Base-by-base conservation (phyloP, 35 echinoderm and acorn worm genomes). In the Diadema setosum region DNA sequence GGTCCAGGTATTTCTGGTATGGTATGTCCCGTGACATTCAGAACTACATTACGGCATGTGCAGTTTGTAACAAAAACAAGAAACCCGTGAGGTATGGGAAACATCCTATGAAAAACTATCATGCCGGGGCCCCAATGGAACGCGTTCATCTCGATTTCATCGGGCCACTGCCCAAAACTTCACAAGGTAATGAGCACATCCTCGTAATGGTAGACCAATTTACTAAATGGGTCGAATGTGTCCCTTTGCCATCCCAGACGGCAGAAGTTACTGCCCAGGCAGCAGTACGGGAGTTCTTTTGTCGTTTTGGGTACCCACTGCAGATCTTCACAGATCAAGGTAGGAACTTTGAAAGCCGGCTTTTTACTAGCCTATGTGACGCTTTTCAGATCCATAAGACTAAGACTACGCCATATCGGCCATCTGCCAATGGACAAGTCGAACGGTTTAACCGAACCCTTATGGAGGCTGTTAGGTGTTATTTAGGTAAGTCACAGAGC, bases 201-300 rank as follows among this genome's bases (percentile, higher is more conserved):
- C 64, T 85, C 3, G 48, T 91, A 11, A 91, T 91, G 89, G 89
- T 91, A 27, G 89, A 85, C 46, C 82, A 91, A 45, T 85, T 85
- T 37, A 84, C 80, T 1, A 88, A 93, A 39, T 87, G 91, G 84
- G 85, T 93, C 0, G 84, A 93, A 33, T 20, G 26, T 30, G 78
- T 87, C 8, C 91, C 91, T 18, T 30, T 93, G 12, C 70, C 91
- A 5, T 87, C 74, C 18, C 91, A 93, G 43, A 65, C 32, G 0
- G 90, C 90, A 0, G 84, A 82, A 24, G 59, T 29, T 5, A 90
- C 88, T 31, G 88, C 88, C 14, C 57, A 61, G 11, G 88, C 88
- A 15, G 82, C 65, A 14, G 90, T 92, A 5, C 67, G 25, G 3
- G 2, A 26, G 11, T 84, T 84, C n/a, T 84, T 91, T 30, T 57